Conservation (phyloP, 2,113 vertebrate genomes). For the Rhinichthys klamathensis region DNA sequence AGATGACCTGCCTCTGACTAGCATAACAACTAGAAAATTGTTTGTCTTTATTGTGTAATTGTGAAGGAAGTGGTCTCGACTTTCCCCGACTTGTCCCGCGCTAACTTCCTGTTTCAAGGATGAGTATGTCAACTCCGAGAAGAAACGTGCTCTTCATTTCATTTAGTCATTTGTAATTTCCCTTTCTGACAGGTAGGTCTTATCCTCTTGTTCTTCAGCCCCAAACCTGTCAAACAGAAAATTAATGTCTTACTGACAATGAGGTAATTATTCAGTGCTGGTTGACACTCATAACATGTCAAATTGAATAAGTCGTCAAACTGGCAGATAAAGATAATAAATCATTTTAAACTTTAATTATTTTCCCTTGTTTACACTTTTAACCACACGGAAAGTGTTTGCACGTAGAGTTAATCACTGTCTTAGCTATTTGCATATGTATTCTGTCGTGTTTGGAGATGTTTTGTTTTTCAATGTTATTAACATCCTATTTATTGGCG, state of each 20-base stretch:
- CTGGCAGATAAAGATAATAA: constrained; percentile 50
- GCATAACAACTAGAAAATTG: neutral
- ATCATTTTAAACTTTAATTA: constrained; percentile 48
- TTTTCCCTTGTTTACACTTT: constrained; percentile 42
- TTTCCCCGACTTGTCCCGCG: neutral
- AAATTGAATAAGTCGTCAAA: constrained; percentile 52
- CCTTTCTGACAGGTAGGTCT: constrained; percentile 15
- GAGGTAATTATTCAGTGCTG: constrained; percentile 62
- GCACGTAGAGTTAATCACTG: neutral
- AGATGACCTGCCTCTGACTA: neutral
- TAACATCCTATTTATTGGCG: neutral
- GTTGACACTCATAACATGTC: constrained; percentile 47
- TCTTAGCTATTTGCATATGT: neutral
- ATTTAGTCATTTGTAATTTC: constrained; percentile 9
- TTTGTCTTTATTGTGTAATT: neutral
- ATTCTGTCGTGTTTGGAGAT: neutral
- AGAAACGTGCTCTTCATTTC: neutral
- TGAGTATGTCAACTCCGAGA: neutral
- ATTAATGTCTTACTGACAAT: constrained; percentile 48
- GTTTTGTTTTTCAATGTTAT: neutral
- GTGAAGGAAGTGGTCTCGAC: neutral
- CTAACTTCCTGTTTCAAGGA: neutral
- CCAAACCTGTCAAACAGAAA: constrained; percentile 5
- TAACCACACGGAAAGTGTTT: neutral
- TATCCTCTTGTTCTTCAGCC: constrained; percentile 16